A percentile compares a stretch with the other conserved stretches of the same genome.
Evolutionary conservation across 53 echinoderm and acorn worm species (phyloP).

Genomic region (Glandiceps talaboti): DNA sequence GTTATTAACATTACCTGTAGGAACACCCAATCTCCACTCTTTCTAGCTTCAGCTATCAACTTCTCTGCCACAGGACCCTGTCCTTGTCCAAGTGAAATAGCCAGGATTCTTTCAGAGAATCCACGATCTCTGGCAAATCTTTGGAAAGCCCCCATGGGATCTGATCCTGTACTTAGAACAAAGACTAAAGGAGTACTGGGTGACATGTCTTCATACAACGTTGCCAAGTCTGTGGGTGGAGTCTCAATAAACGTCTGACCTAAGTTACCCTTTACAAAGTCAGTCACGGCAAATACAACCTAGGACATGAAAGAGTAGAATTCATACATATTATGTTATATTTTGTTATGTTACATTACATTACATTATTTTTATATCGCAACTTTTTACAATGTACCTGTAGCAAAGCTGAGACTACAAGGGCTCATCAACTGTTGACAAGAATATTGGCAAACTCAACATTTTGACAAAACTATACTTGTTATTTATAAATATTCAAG

Average conservation of each 20-base stretch:
- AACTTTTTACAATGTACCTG: too few species aligned
- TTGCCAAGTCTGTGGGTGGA: slow-evolving; percentile 83
- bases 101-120: slow-evolving; percentile 87
- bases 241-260: slow-evolving; percentile 97
- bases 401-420: too few species aligned
- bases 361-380: too few species aligned
- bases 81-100: slow-evolving; percentile 96
- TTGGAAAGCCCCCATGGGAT: slow-evolving; percentile 99
- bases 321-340: background rate
- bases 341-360: too few species aligned
- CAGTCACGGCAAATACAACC: slow-evolving; percentile 97
- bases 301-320: slow-evolving; percentile 11
- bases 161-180: slow-evolving; percentile 92
- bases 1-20: slow-evolving; percentile 91
- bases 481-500: too few species aligned
- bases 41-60: slow-evolving; percentile 68
- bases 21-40: slow-evolving; percentile 98
- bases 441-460: too few species aligned
- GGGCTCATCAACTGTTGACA: too few species aligned
- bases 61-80: slow-evolving; percentile 99
- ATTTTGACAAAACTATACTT: too few species aligned
- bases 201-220: slow-evolving; percentile 88
- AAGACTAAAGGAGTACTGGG: slow-evolving; percentile 82
- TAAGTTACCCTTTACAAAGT: slow-evolving; percentile 93
- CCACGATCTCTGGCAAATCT: slow-evolving; percentile 86